phyloP scores from a whole-genome alignment of 2,888 invertebrate genomes.

The Mesorhabditis belari region DNA sequence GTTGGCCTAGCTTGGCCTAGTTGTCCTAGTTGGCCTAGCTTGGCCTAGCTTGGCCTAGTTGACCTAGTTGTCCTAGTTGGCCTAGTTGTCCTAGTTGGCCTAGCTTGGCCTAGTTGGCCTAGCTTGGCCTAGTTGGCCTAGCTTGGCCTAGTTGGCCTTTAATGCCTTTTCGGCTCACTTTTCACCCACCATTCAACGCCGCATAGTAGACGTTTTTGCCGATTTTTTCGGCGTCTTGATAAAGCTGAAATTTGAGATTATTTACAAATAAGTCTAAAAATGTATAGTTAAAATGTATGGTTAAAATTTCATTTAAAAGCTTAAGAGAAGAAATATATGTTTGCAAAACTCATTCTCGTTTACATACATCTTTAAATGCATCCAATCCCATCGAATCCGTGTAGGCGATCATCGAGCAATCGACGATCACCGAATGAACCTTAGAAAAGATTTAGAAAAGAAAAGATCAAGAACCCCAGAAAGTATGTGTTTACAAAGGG shows the following conservation, averaged over 20 bases:
- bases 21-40: no score
- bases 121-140: no score
- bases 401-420: conserved; percentile 35
- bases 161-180: no score
- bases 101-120: no score
- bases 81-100: no score
- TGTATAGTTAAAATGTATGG: not conserved
- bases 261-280: no score
- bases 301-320: not conserved
- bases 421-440: conserved; percentile 23
- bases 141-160: no score
- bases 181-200: conserved; percentile 1
- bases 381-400: conserved; percentile 44
- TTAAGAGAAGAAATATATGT: no score
- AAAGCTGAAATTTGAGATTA: conserved; percentile 1
- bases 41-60: no score
- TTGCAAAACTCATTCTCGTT: no score
- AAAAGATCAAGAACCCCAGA: not conserved
- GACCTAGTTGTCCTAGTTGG: no score
- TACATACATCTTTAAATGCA: conserved; percentile 20
- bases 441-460: conserved; percentile 7
- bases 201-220: conserved; percentile 11
- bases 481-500: not conserved
- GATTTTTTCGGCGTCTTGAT: conserved; percentile 8
- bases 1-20: no score